Evolutionary conservation across 2,113 vertebrate genomes (phyloP).

Genomic region (Laticauda colubrina): DNA sequence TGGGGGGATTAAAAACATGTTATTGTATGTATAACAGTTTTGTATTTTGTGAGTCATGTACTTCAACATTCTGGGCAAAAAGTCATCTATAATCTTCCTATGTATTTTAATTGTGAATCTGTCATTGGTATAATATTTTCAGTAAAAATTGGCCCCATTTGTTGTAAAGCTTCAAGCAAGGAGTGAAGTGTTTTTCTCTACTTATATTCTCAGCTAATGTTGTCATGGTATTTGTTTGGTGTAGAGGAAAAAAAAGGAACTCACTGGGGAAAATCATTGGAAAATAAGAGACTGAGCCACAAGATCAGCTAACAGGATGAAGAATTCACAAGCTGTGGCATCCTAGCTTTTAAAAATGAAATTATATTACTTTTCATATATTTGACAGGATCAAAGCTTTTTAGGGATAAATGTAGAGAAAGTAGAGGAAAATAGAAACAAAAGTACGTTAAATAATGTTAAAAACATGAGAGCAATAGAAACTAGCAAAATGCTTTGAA

Average conservation of each 20-base stretch:
- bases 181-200: neutral
- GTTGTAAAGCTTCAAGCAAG: neutral
- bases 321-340: neutral
- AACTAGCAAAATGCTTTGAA: neutral
- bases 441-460: neutral
- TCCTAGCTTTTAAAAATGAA: neutral
- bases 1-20: neutral
- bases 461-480: neutral
- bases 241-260: neutral
- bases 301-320: neutral
- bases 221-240: constrained; percentile 2
- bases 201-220: constrained; percentile 11
- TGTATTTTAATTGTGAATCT: neutral
- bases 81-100: constrained; percentile 28
- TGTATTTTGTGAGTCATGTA: rapidly evolving
- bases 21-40: neutral
- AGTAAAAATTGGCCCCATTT: neutral
- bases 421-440: neutral
- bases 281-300: neutral
- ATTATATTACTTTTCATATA: neutral
- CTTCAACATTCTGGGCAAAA: constrained; percentile 20
- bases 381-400: neutral
- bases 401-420: neutral
- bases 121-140: neutral
- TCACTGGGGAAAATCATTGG: neutral